Evolutionary conservation across 1,140 invertebrate genomes (phyloP).

Genomic region (Drusus annulatus): DNA sequence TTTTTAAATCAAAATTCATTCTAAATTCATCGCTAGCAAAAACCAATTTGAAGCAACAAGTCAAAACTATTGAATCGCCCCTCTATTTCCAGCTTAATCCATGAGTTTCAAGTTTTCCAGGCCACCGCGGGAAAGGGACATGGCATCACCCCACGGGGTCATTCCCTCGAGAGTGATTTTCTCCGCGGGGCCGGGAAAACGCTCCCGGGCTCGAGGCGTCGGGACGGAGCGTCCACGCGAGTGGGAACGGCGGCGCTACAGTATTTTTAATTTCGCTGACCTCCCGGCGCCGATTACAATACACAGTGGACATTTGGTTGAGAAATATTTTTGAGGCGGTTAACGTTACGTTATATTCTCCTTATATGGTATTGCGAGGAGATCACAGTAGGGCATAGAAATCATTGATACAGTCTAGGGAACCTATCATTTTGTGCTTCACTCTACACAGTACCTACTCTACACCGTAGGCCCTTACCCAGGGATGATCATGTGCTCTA

Average conservation of each 20-base stretch:
- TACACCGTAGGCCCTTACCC: no score
- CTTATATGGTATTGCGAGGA: not conserved
- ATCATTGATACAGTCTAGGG: no score
- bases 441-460: no score
- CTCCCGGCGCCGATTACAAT: not conserved
- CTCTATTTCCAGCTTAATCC: not conserved
- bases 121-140: not conserved
- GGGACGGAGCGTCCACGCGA: not conserved
- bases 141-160: no score
- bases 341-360: not conserved
- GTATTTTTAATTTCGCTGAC: constrained; percentile 32
- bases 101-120: not conserved
- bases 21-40: no score
- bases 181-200: not conserved
- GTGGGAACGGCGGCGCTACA: constrained; percentile 17
- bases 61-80: not conserved
- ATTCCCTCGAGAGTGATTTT: not conserved
- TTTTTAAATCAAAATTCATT: no score
- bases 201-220: not conserved
- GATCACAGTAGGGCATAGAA: not conserved
- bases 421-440: no score
- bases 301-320: not conserved
- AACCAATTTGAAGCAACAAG: no score
- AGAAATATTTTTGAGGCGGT: not conserved
- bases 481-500: no score